phyloP scores from a whole-genome alignment of 2,113 vertebrate species.

The Genyomyrus donnyi region DNA sequence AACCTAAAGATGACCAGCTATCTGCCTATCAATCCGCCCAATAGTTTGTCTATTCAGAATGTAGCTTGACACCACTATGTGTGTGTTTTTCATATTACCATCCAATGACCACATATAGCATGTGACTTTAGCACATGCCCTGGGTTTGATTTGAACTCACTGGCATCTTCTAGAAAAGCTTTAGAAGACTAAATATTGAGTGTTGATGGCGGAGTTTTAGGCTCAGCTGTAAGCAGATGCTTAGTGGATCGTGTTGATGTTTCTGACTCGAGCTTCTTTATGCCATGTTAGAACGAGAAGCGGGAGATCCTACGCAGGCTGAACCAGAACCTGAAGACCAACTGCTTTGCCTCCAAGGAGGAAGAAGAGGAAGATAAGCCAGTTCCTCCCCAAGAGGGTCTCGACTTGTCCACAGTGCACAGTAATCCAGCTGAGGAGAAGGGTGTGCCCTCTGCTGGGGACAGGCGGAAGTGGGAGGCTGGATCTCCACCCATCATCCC shows the following conservation, averaged over 20 bases:
- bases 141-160: neutral
- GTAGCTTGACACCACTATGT: neutral
- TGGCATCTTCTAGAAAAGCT: neutral
- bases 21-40: neutral
- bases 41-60: neutral
- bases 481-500: conserved; percentile 66
- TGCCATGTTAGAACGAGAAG: conserved; percentile 68
- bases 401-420: conserved; percentile 30
- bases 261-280: neutral
- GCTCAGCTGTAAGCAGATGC: neutral
- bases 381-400: conserved; percentile 17
- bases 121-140: neutral
- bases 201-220: neutral
- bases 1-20: neutral
- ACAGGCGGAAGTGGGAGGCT: conserved; percentile 84
- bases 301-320: conserved; percentile 82
- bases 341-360: conserved; percentile 49
- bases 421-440: conserved; percentile 39
- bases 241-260: neutral
- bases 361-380: conserved; percentile 32
- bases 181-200: neutral
- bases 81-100: neutral
- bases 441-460: conserved; percentile 50
- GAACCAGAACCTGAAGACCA: conserved; percentile 83
- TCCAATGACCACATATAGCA: neutral